Conservation (phyloP, 2,888 invertebrate species). For the Capitulum mitella region DNA sequence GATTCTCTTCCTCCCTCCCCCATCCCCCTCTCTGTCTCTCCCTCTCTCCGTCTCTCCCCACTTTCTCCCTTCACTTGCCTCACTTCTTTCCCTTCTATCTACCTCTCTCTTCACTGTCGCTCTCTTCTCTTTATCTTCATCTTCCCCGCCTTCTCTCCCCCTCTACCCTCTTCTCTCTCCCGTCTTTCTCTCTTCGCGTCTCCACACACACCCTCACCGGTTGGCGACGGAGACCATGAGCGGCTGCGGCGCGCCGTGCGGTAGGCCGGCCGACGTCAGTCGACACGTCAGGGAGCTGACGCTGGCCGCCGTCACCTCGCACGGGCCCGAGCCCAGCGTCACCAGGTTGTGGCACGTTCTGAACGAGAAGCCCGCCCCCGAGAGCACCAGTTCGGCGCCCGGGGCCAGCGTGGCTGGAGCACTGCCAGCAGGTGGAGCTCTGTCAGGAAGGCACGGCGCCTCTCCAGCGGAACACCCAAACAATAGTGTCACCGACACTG, state of each 20-base stretch:
- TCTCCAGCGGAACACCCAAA: too few relatives aligned
- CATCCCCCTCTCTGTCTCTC: background rate
- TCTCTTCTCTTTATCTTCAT: too few relatives aligned
- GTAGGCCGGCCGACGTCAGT: slow-evolving; percentile 22
- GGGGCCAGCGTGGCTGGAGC: background rate
- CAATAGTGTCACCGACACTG: too few relatives aligned
- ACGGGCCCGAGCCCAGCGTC: slow-evolving; percentile 28
- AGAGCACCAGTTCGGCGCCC: slow-evolving; percentile 23
- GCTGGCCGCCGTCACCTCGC: slow-evolving; percentile 26
- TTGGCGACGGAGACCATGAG: slow-evolving; percentile 26
- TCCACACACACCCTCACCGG: slow-evolving; percentile 25
- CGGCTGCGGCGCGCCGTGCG: slow-evolving; percentile 22
- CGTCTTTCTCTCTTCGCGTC: background rate
- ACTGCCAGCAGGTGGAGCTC: too few relatives aligned
- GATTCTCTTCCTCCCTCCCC: background rate
- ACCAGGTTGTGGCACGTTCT: slow-evolving; percentile 30
- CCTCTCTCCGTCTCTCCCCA: too few relatives aligned
- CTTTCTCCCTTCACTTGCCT: too few relatives aligned
- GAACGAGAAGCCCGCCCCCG: slow-evolving; percentile 28
- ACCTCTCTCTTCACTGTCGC: too few relatives aligned
- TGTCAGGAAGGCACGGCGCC: too few relatives aligned
- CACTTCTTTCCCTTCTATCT: too few relatives aligned
- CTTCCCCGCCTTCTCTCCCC: too few relatives aligned
- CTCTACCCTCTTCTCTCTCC: too few relatives aligned
- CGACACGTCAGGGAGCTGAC: slow-evolving; percentile 29